Conservation (phyloP, 2,113 vertebrate species). For the Amia ocellicauda region DNA sequence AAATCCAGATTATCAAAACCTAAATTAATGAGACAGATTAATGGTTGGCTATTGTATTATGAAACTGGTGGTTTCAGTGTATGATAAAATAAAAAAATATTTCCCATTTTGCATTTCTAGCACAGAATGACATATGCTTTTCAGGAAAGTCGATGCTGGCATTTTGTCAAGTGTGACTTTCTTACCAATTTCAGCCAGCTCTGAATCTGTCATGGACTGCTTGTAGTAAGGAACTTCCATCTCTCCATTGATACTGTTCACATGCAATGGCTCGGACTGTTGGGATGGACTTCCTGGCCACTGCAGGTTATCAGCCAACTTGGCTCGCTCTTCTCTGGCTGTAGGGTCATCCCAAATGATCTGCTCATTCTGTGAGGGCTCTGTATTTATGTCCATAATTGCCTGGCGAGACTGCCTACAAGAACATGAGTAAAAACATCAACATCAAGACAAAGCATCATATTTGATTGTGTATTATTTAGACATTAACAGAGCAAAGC, state of each 20-base stretch:
- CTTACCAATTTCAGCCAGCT: conserved; percentile 79
- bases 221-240: conserved; percentile 38
- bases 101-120: no score
- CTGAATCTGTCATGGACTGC: conserved; percentile 70
- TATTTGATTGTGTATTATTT: no score
- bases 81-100: no score
- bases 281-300: conserved; percentile 92
- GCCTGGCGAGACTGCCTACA: conserved; percentile 77
- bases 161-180: background rate
- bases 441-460: no score
- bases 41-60: no score
- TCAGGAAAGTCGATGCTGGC: no score
- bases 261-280: conserved; percentile 63
- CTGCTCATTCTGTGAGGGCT: conserved; percentile 94
- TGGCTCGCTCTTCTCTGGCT: conserved; percentile 88
- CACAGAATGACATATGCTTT: no score
- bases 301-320: conserved; percentile 88
- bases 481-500: no score
- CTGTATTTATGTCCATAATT: conserved; percentile 78
- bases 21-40: no score
- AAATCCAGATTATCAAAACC: no score
- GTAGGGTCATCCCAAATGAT: conserved; percentile 98
- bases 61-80: no score
- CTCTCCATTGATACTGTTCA: conserved; percentile 37
- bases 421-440: background rate